Percentiles rank a stretch among this genome's conserved stretches.
phyloP scores from a whole-genome alignment of 2,113 vertebrate genomes.

The Formicarius rufipectus region DNA sequence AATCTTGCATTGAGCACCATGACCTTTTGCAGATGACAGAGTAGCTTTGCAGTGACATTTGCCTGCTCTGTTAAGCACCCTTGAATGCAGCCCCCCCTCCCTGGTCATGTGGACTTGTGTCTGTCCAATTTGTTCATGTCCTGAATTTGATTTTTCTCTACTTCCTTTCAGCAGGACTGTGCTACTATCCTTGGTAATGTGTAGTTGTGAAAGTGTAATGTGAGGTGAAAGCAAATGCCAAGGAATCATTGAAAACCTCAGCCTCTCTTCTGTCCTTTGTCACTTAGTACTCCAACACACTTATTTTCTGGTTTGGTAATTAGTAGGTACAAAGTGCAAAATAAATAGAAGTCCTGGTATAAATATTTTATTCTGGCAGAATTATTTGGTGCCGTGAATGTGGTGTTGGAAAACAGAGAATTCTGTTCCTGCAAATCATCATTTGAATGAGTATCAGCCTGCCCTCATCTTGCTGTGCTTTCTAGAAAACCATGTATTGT shows the following conservation, averaged over 20 bases:
- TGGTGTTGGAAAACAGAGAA: not conserved
- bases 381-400: not conserved
- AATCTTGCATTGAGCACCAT: not conserved
- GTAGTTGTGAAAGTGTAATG: not conserved
- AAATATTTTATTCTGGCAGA: not conserved
- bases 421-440: not conserved
- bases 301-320: not conserved
- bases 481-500: not conserved
- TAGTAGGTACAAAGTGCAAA: not conserved
- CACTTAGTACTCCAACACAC: not conserved
- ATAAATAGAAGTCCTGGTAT: not conserved
- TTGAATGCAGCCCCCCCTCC: not conserved
- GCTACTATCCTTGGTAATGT: not conserved
- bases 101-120: not conserved
- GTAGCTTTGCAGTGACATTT: not conserved
- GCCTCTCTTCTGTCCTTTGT: not conserved
- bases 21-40: not conserved
- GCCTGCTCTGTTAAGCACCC: fast-evolving
- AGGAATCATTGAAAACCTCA: not conserved
- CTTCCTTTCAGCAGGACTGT: not conserved
- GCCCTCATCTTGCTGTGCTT: not conserved
- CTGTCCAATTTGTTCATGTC: not conserved
- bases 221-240: not conserved
- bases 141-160: not conserved
- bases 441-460: not conserved